Conservation (phyloP, 2,888 invertebrate genomes). For the Spicauda simplicius region DNA sequence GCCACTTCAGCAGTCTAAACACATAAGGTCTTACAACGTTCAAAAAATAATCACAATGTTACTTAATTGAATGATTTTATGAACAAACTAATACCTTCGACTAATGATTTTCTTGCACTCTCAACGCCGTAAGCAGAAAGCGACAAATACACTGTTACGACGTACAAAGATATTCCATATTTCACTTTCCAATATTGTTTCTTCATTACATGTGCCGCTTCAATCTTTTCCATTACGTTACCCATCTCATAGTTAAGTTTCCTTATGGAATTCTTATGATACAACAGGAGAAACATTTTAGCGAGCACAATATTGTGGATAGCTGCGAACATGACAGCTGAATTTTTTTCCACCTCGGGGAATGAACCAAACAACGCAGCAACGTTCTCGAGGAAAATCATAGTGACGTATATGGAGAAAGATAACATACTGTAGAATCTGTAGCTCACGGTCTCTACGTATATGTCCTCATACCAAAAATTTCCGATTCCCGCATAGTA, state of each 20-base stretch:
- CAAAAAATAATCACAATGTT: no score
- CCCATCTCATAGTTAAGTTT: slow-evolving; percentile 72
- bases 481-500: slow-evolving; percentile 70
- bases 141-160: slow-evolving; percentile 69
- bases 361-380: slow-evolving; percentile 69
- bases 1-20: no score
- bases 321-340: slow-evolving; percentile 73
- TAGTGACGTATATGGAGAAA: slow-evolving; percentile 64
- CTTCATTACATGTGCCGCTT: slow-evolving; percentile 62
- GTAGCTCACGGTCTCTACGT: slow-evolving; percentile 58
- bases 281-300: slow-evolving; percentile 69
- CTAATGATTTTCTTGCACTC: slow-evolving; percentile 59
- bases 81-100: slow-evolving; percentile 56
- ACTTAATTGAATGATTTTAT: not conserved
- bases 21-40: no score
- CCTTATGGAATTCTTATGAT: slow-evolving; percentile 67
- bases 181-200: slow-evolving; percentile 66
- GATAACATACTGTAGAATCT: slow-evolving; percentile 60
- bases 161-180: slow-evolving; percentile 62
- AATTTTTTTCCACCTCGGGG: slow-evolving; percentile 72
- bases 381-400: slow-evolving; percentile 72
- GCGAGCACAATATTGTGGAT: slow-evolving; percentile 71
- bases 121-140: slow-evolving; percentile 68
- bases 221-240: slow-evolving; percentile 60
- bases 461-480: slow-evolving; percentile 66